These are phyloP conservation scores for Atrina japonica DNA, from an alignment of 2,888 invertebrate species.

Conservation along the genomic window DNA sequence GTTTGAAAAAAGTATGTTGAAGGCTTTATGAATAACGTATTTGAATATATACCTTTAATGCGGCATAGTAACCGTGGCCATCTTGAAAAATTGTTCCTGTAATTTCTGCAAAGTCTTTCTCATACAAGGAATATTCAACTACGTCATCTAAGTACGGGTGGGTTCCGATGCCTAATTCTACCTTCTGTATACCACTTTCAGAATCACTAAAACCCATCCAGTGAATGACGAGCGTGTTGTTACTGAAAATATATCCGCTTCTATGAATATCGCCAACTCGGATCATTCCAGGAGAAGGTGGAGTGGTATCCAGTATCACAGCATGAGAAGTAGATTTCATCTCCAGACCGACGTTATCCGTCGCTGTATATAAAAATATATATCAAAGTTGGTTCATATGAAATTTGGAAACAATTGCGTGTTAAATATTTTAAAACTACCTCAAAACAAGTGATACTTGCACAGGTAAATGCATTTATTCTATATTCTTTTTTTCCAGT, in stretches of 20 bases:
- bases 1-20: too few relatives aligned
- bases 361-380: neutral
- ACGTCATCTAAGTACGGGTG: conserved; percentile 6
- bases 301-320: conserved; percentile 26
- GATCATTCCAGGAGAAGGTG: conserved; percentile 17
- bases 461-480: too few relatives aligned
- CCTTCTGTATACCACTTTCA: conserved; percentile 63
- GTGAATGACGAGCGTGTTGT: conserved; percentile 30
- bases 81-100: conserved; percentile 3
- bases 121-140: neutral
- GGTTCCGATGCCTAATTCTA: conserved; percentile 23
- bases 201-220: conserved; percentile 62
- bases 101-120: neutral
- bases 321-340: neutral
- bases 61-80: conserved; percentile 33
- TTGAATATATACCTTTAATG: conserved; percentile 28
- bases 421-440: too few relatives aligned
- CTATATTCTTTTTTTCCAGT: too few relatives aligned
- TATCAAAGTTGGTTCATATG: too few relatives aligned
- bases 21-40: too few relatives aligned
- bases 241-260: neutral
- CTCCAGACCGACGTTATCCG: too few relatives aligned
- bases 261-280: conserved; percentile 2
- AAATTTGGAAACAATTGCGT: too few relatives aligned
- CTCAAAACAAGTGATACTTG: too few relatives aligned